Percentiles rank a stretch among this genome's conserved stretches.
These are phyloP conservation scores for Pagrus major DNA, from an alignment of 2,113 vertebrate genomes.

Conservation along the genomic window DNA sequence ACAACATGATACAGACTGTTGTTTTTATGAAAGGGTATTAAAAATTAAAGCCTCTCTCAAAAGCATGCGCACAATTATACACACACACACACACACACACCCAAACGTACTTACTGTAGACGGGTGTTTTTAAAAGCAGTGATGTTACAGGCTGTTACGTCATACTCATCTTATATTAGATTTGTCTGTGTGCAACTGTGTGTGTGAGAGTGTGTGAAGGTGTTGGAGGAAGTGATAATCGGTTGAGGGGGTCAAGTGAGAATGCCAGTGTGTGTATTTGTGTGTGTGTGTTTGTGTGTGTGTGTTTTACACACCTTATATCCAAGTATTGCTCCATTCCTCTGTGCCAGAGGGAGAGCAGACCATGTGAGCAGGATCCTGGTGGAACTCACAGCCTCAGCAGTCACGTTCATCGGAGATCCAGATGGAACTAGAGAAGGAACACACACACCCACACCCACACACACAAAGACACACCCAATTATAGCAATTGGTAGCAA, in stretches of 20 bases:
- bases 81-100: not conserved
- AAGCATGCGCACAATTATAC: not conserved
- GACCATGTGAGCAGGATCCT: slow-evolving; percentile 93
- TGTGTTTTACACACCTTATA: slow-evolving; percentile 89
- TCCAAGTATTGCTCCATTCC: slow-evolving; percentile 93
- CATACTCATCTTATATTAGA: slow-evolving; percentile 53
- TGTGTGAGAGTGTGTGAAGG: not conserved
- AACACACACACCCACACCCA: slow-evolving; percentile 42
- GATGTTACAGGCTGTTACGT: slow-evolving; percentile 80
- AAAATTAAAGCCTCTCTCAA: slow-evolving; percentile 39
- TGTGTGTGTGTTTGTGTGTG: slow-evolving; percentile 22
- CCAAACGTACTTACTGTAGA: slow-evolving; percentile 13
- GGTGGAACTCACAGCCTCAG: slow-evolving; percentile 93
- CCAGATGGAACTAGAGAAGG: slow-evolving; percentile 90
- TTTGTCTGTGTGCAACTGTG: slow-evolving; percentile 8
- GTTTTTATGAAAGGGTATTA: slow-evolving; percentile 48
- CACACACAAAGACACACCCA: slow-evolving; percentile 13
- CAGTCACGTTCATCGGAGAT: slow-evolving; percentile 90
- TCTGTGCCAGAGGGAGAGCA: slow-evolving; percentile 87
- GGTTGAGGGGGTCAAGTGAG: slow-evolving; percentile 34
- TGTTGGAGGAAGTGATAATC: slow-evolving; percentile 55
- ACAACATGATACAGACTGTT: slow-evolving; percentile 28
- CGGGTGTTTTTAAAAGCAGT: slow-evolving; percentile 45
- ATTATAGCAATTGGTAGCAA: no score
- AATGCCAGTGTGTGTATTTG: slow-evolving; percentile 10